Evolutionary conservation across 2,888 invertebrate species (phyloP), one percentile per base, ranked within the genome.

Genomic region (Belgica antarctica): DNA sequence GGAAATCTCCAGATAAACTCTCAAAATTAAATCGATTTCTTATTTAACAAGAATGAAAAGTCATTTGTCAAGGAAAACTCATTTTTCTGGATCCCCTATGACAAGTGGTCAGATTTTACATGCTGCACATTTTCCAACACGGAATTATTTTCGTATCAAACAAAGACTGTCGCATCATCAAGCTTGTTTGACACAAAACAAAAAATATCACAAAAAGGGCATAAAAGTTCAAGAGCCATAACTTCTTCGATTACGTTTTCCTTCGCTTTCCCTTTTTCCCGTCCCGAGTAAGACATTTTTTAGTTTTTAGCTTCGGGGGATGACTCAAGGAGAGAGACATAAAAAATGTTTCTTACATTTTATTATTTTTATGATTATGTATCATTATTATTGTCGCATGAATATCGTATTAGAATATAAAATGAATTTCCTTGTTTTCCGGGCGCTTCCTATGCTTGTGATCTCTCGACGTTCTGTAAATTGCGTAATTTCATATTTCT

Each of bases 351-450:
- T 31, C 31, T 31, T 31, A 31, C 10, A 52, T 52, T 59, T 59
- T 59, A 25, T 57, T 57, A 57, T 68, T 57, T 68, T 68, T 46
- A 68, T 68, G 52, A 68, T 68, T 68, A 57, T 68, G 68, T 68
- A 68, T 68, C 68, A 57, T 68, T 68, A 68, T 68, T 68, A 68
- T 68, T 68, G 68, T 68, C 68, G 34, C 68, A 68, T 68, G 68
- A 68, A 68, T 66, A 66, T 66, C 65, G 47, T 66, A 66, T 66
- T 66, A 66, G 65, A 66, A 66, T 68, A 68, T 57, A 57, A 68
- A 68, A 68, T 68, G 68, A 68, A 52, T 68, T 68, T 68, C 47
- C 28, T 47, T 47, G 15, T 28, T 28, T 68, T 63, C 17, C n/a
- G n/a, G n/a, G n/a, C n/a, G n/a, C n/a, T n/a, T n/a, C n/a, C n/a